Base-by-base conservation (phyloP, 2,888 invertebrate genomes). In the Drepana falcataria region DNA sequence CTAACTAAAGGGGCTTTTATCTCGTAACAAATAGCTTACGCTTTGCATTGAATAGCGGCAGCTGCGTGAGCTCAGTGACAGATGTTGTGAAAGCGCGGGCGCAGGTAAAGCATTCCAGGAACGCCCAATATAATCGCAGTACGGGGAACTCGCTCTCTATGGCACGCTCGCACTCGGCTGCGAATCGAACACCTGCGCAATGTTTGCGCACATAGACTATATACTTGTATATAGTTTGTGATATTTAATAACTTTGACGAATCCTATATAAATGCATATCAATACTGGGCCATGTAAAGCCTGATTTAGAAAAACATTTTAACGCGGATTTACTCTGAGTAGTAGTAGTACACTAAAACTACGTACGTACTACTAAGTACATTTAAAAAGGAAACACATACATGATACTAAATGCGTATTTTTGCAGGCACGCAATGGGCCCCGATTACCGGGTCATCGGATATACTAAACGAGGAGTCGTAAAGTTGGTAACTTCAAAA, bases 81-180 rank as follows among this genome's bases (percentile, higher is more conserved):
- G 87, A 87, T 87, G 87, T 76, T 79, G 82, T 80, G 87, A 85
- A 85, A 85, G 90, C 81, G 75, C 76, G 66, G 69, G 69, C 77
- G 81, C 87, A 88, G 89, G 90, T 89, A 89, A 76, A 82, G 78
- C 81, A 75, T 90, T 90, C 89, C 71, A 68, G 85, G 90, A 89
- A 91, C 79, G 79, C 84, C 88, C 83, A 91, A 89, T 89, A 87
- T 88, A 90, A 87, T 88, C 84, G 81, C 77, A 71, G 68, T 87
- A 85, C 87, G 78, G 68, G 78, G 85, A 89, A 90, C 76, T 81
- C 79, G 78, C 81, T 83, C 83, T 84, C 80, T 80, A 83, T 75
- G 71, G 78, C 74, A 68, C 76, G 75, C 74, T 77, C 73, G 69
- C 76, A 75, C 74, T 77, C 73, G 69, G 76, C 77, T 76, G 81